Evolutionary conservation across 2,888 invertebrate genomes (phyloP).

Genomic region (Altica lythri): DNA sequence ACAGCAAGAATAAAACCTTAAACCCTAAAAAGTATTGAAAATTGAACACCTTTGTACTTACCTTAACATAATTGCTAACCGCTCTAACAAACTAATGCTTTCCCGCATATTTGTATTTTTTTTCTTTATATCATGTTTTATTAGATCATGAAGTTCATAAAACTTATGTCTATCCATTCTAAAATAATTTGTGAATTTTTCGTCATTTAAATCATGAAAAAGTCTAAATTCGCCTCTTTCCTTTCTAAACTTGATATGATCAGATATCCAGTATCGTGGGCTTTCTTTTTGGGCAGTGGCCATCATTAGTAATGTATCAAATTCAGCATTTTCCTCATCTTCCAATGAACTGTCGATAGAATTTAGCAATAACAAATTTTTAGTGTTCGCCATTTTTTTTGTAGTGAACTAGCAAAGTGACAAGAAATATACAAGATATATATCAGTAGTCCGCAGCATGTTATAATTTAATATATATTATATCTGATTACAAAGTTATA

Average conservation of each 20-base stretch:
- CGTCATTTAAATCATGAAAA: conserved; percentile 17
- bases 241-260: conserved; percentile 16
- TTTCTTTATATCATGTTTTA: conserved; percentile 17
- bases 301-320: conserved; percentile 12
- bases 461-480: too few species aligned
- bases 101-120: conserved; percentile 17
- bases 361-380: conserved; percentile 7
- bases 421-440: conserved; percentile 10
- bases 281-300: conserved; percentile 14
- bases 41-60: conserved; percentile 9
- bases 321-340: conserved; percentile 14
- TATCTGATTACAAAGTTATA: background rate
- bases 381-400: conserved; percentile 16
- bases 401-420: background rate
- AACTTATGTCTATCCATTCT: conserved; percentile 13
- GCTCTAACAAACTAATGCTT: conserved; percentile 10
- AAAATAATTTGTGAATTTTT: conserved; percentile 19
- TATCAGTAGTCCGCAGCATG: too few species aligned
- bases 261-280: conserved; percentile 15
- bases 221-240: conserved; percentile 9
- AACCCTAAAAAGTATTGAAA: too few species aligned
- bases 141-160: conserved; percentile 15
- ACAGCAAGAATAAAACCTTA: too few species aligned
- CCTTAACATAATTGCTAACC: conserved; percentile 5
- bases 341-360: conserved; percentile 4